phyloP scores from a whole-genome alignment of 2,113 vertebrate species.

The Tenrec ecaudatus region DNA sequence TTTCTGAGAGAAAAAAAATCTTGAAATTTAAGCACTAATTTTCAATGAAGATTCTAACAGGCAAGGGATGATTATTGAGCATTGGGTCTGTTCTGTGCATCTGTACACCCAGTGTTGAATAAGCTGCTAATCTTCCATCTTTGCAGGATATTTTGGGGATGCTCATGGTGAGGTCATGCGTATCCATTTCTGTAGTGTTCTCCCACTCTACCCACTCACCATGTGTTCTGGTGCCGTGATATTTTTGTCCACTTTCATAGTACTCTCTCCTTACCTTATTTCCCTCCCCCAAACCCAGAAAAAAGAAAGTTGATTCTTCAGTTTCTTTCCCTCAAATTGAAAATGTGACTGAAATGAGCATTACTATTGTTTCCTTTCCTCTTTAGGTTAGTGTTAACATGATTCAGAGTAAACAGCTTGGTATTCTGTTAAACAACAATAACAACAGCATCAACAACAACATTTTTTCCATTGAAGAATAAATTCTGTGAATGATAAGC shows the following conservation, averaged over 20 bases:
- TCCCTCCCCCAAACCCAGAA: conserved; percentile 68
- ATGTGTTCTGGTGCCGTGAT: conserved; percentile 86
- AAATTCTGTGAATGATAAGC: conserved; percentile 70
- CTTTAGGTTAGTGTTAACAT: conserved; percentile 85
- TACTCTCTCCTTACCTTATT: conserved; percentile 85
- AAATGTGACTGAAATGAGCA: conserved; percentile 81
- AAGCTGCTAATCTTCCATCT: conserved; percentile 80
- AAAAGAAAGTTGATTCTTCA: conserved; percentile 79
- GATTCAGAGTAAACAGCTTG: conserved; percentile 87
- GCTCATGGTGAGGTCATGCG: conserved; percentile 86
- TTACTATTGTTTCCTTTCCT: conserved; percentile 72
- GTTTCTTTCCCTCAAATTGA: conserved; percentile 61
- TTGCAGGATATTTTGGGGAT: conserved; percentile 86
- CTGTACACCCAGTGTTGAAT: conserved; percentile 78
- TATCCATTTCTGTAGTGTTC: conserved; percentile 86
- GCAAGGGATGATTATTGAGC: conserved; percentile 72
- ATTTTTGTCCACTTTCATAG: conserved; percentile 88
- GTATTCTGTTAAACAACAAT: conserved; percentile 67
- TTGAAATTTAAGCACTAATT: conserved; percentile 67
- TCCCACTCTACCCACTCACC: conserved; percentile 89
- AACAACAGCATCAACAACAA: conserved; percentile 63
- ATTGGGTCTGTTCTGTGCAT: conserved; percentile 74
- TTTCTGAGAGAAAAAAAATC: conserved; percentile 60
- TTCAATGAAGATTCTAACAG: conserved; percentile 72
- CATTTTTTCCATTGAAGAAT: conserved; percentile 68